Evolutionary conservation across 2,797 vertebrate genomes (phyloP).

Genomic region (Coregonus suidteri): DNA sequence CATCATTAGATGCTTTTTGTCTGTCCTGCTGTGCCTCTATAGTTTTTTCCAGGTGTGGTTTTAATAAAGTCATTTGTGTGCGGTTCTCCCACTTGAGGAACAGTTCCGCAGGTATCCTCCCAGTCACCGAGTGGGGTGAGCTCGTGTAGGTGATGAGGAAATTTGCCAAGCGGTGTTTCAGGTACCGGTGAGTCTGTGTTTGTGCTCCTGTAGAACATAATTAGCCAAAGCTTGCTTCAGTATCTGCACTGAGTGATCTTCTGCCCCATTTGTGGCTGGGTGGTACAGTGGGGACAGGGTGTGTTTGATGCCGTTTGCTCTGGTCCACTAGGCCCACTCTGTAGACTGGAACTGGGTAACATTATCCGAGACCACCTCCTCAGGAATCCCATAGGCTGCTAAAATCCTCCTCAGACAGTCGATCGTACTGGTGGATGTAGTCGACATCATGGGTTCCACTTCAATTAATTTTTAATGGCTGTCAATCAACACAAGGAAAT

Average conservation of each 20-base stretch:
- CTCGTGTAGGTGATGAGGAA: conserved; percentile 4
- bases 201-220: not conserved
- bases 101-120: conserved; percentile 7
- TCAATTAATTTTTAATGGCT: conserved; percentile 15
- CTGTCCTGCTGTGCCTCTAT: too few species aligned
- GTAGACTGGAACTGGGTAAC: not conserved
- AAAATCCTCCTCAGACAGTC: not conserved
- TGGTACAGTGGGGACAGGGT: conserved; percentile 7
- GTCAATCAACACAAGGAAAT: conserved; percentile 11
- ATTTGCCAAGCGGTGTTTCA: not conserved
- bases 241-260: conserved; percentile 3
- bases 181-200: not conserved
- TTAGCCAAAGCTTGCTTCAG: conserved; percentile 2
- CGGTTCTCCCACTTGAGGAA: conserved; percentile 3
- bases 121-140: conserved; percentile 7
- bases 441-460: not conserved
- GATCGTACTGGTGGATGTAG: conserved; percentile 1
- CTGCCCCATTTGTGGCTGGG: conserved; percentile 4
- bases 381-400: not conserved
- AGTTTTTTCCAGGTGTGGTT: too few species aligned
- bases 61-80: too few species aligned
- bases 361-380: too few species aligned
- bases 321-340: not conserved
- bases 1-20: too few species aligned
- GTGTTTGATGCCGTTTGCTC: conserved; percentile 7